Percentiles rank a stretch among this genome's conserved stretches.
Evolutionary conservation across 2,888 invertebrate genomes (phyloP).

Genomic region (Amblyjoppa proteus): DNA sequence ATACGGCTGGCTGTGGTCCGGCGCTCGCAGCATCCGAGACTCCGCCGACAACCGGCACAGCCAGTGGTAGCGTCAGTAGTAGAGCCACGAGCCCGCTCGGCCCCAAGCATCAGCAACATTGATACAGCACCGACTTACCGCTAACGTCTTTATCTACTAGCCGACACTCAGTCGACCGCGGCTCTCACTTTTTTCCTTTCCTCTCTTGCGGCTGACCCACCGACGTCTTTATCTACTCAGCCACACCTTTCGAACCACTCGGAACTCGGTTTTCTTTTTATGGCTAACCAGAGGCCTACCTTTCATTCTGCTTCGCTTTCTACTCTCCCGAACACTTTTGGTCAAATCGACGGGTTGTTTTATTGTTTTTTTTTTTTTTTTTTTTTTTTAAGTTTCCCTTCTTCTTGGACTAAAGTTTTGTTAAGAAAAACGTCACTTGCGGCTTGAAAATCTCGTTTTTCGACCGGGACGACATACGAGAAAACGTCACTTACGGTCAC

Average conservation of each 20-base stretch:
- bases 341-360: neutral
- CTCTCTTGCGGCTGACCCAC: constrained; percentile 36
- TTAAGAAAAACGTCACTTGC: too few relatives aligned
- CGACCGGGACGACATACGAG: too few relatives aligned
- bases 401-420: too few relatives aligned
- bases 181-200: constrained; percentile 20
- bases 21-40: constrained; percentile 9
- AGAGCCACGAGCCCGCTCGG: constrained; percentile 7
- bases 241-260: constrained; percentile 31
- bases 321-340: neutral
- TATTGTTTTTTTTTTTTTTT: neutral
- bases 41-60: neutral
- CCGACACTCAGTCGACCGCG: constrained; percentile 38
- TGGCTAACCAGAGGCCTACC: neutral
- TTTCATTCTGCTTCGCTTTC: neutral
- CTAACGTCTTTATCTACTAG: constrained; percentile 48
- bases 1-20: constrained; percentile 42
- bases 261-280: constrained; percentile 1
- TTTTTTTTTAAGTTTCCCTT: too few relatives aligned
- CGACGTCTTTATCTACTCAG: constrained; percentile 42
- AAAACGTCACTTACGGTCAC: too few relatives aligned
- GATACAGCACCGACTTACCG: constrained; percentile 15
- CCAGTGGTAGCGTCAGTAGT: constrained; percentile 10
- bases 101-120: constrained; percentile 7
- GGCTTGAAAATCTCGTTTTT: too few relatives aligned